Percentiles rank a stretch among this genome's conserved stretches.
Conservation (phyloP, 2,888 invertebrate genomes). For the Diogma glabrata region DNA sequence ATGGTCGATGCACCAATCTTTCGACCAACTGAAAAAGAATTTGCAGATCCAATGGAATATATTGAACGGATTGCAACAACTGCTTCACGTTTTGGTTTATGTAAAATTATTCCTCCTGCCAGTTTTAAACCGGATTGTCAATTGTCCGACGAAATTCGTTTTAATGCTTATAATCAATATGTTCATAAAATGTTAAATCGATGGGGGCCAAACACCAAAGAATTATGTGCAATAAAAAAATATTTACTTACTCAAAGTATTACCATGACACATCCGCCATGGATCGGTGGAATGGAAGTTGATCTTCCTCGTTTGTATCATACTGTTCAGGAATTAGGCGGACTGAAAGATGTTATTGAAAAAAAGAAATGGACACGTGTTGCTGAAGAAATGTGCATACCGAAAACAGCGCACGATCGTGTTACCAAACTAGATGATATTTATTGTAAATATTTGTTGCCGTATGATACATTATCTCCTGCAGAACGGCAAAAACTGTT, state of each 20-base stretch:
- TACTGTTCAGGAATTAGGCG: conserved; percentile 74
- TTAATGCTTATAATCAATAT: conserved; percentile 82
- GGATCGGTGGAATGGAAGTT: conserved; percentile 84
- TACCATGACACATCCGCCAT: conserved; percentile 59
- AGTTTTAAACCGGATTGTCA: conserved; percentile 71
- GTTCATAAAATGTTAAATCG: conserved; percentile 75
- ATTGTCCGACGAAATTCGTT: conserved; percentile 72
- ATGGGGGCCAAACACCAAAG: conserved; percentile 80
- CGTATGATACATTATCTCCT: conserved; percentile 73
- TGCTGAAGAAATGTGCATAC: conserved; percentile 78
- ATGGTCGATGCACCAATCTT: conserved; percentile 68
- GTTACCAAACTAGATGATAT: conserved; percentile 75
- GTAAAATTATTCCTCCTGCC: conserved; percentile 73
- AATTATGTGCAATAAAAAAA: conserved; percentile 73
- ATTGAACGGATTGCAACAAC: conserved; percentile 65
- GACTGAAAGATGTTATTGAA: conserved; percentile 74
- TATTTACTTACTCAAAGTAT: conserved; percentile 69
- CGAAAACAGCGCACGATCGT: conserved; percentile 65
- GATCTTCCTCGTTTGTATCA: conserved; percentile 78
- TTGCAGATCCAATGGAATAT: conserved; percentile 75
- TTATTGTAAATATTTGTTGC: conserved; percentile 81
- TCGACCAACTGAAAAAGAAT: conserved; percentile 70
- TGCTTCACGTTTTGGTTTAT: conserved; percentile 74
- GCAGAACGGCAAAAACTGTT: conserved; percentile 64
- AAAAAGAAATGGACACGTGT: conserved; percentile 82